Evolutionary conservation across 2,113 vertebrate genomes (phyloP), one percentile per base, ranked within the genome.

Genomic region (Vicugna pacos): DNA sequence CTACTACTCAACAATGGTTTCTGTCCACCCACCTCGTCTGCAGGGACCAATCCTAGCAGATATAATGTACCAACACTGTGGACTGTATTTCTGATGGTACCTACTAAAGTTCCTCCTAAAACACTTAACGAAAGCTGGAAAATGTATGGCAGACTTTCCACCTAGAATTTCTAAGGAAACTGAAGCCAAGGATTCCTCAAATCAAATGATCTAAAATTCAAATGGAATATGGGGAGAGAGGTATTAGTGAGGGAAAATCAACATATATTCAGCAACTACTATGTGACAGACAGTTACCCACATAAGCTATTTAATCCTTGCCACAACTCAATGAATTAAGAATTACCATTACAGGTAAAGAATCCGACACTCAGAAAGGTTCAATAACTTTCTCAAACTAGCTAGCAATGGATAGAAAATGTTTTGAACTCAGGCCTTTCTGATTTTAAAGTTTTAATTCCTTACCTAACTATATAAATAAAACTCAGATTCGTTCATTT

Each of bases 311-410:
- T 83, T 85, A 85, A 42, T 79, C 17, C 75, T 46, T 79, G 69
- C 20, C 42, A 92, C n/a, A 92, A 83, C 15, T 85, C 76, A 91
- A 69, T 17, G 70, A 77, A 77, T 89, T 48, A 92, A 92, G 30
- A 93, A 89, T 86, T 83, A 79, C 32, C 46, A 76, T 8, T 56
- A 67, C 1, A 69, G n/a, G 32, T 62, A 64, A 79, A 89, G 32
- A 70, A 76, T 58, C 35, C 50, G 9, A 90, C 19, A 90, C n/a
- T 72, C 8, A 38, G 28, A 65, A 93, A 77, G 7, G n/a, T 67
- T 83, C 83, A 86, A 32, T 72, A 90, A 96, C 30, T 91, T 96
- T 95, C 50, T 85, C 54, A 38, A 58, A 93, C 26, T n/a, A 84
- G n/a, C 64, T 22, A 86, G 64, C 69, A 88, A 75, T 10, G 20